phyloP scores from a whole-genome alignment of 1,140 invertebrate species.

The Nebria ingens region DNA sequence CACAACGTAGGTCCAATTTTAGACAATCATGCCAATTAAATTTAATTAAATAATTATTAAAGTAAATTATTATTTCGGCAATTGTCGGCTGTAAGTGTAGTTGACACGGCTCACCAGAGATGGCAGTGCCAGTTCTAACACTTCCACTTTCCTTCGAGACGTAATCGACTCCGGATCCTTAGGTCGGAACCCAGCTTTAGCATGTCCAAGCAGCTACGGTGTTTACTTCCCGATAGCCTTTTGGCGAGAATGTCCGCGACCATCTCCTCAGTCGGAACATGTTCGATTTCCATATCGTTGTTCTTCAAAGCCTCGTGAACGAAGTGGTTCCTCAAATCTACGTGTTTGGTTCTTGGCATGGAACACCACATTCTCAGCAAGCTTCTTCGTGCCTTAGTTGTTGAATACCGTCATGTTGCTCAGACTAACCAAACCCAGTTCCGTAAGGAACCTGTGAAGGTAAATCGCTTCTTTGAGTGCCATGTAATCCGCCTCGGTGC shows the following conservation, averaged over 20 bases:
- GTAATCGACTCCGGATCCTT: background rate
- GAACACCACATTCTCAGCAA: conserved; percentile 17
- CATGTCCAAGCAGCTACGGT: background rate
- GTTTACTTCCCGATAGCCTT: conserved; percentile 17
- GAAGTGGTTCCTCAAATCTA: conserved; percentile 27
- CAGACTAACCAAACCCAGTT: conserved; percentile 15
- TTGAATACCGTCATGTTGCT: background rate
- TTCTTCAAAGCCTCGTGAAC: conserved; percentile 12
- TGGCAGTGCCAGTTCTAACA: too few species aligned
- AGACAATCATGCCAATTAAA: too few species aligned
- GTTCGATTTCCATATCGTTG: conserved; percentile 13
- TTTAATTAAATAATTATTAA: too few species aligned
- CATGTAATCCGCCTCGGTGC: conserved; percentile 34
- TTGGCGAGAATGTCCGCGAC: conserved; percentile 26
- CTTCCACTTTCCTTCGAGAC: background rate
- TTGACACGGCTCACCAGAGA: too few species aligned
- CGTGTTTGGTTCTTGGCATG: conserved; percentile 33
- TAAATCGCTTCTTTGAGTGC: conserved; percentile 21
- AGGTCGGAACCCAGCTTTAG: background rate
- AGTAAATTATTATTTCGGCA: too few species aligned
- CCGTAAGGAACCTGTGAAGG: conserved; percentile 13
- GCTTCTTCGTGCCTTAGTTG: conserved; percentile 15
- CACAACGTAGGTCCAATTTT: too few species aligned
- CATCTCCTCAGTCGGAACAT: conserved; percentile 20
- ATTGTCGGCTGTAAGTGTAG: too few species aligned